phyloP scores from a whole-genome alignment of 1,140 invertebrate genomes.

The Cotesia glomerata region DNA sequence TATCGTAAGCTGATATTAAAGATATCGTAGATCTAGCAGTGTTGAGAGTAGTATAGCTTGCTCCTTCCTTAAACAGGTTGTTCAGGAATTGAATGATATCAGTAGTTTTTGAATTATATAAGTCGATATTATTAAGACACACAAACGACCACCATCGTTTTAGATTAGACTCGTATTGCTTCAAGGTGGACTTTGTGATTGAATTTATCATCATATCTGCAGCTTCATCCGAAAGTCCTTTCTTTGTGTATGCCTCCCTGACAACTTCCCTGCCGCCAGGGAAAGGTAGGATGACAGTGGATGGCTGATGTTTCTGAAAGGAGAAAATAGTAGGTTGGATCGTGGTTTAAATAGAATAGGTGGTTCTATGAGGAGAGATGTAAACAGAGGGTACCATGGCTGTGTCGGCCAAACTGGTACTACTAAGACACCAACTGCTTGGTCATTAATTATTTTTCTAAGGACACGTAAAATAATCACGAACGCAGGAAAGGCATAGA shows the following conservation, averaged over 20 bases:
- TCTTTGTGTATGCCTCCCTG: not conserved
- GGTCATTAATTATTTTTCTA: constrained; percentile 21
- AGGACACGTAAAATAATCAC: constrained; percentile 13
- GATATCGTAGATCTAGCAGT: constrained; percentile 15
- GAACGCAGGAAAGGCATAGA: constrained; percentile 26
- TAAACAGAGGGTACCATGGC: constrained; percentile 19
- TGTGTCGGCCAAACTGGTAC: constrained; percentile 24
- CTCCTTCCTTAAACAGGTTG: constrained; percentile 4
- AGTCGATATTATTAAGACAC: constrained; percentile 18
- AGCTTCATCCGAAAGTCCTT: constrained; percentile 17
- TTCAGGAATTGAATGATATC: constrained; percentile 1
- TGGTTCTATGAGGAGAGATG: constrained; percentile 2
- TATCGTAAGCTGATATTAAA: not conserved
- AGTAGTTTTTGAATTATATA: not conserved
- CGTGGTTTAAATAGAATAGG: not conserved
- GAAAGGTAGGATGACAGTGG: constrained; percentile 10
- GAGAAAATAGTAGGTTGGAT: constrained; percentile 1
- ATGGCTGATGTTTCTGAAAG: constrained; percentile 10
- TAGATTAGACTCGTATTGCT: constrained; percentile 22
- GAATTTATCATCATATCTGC: constrained; percentile 22
- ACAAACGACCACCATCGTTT: constrained; percentile 35
- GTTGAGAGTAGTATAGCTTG: constrained; percentile 9
- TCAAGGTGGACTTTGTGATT: constrained; percentile 21
- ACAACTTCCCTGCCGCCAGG: constrained; percentile 7
- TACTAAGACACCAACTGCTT: constrained; percentile 11